Conservation (phyloP, 2,797 vertebrate species). For the Brachyalestes nurse region DNA sequence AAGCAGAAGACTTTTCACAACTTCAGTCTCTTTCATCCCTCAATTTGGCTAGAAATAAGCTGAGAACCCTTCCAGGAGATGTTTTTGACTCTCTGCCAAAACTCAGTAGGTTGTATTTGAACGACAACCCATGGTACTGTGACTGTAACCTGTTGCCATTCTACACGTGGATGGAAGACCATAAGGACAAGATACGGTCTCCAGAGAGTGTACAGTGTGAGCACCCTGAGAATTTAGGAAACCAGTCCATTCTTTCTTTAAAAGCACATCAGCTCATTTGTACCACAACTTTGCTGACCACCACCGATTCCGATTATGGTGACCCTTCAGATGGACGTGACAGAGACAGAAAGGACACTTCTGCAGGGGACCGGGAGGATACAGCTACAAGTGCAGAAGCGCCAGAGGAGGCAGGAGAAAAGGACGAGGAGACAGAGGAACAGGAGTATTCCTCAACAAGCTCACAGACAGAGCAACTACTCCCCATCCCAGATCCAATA, state of each 20-base stretch:
- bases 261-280: constrained; percentile 74
- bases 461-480: no score
- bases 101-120: constrained; percentile 74
- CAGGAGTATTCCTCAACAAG: no score
- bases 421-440: no score
- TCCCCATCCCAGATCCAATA: no score
- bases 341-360: no score
- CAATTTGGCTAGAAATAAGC: constrained; percentile 66
- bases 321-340: no score
- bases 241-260: constrained; percentile 62
- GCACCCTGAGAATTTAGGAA: constrained; percentile 70
- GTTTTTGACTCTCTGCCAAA: constrained; percentile 69
- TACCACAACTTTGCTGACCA: constrained; percentile 41
- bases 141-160: constrained; percentile 79
- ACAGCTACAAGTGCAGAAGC: no score
- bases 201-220: constrained; percentile 64
- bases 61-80: constrained; percentile 63
- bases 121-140: constrained; percentile 82
- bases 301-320: no score
- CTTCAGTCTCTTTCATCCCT: constrained; percentile 72
- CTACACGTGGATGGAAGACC: constrained; percentile 69
- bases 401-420: no score
- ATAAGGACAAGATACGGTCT: constrained; percentile 61
- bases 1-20: constrained; percentile 65
- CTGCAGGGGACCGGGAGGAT: no score